A percentile compares a stretch with the other conserved stretches of the same genome.
These are phyloP conservation scores for Pseudococcus jackbeardsleyi DNA, from an alignment of 2,888 invertebrate genomes.

Conservation along the genomic window DNA sequence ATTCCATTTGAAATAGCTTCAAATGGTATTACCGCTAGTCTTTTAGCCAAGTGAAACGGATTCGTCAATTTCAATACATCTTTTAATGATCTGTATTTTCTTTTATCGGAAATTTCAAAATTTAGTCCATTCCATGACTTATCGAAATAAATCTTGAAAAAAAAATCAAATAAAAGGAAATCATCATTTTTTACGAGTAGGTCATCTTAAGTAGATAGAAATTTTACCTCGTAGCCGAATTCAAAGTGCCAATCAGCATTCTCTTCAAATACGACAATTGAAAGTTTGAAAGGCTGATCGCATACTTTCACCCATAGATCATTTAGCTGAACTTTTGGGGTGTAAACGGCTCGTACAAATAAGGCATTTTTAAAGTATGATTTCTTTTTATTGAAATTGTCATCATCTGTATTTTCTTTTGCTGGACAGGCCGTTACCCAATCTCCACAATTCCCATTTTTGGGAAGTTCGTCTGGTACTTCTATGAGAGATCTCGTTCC, in stretches of 20 bases:
- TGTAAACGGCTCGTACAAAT: neutral
- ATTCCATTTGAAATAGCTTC: neutral
- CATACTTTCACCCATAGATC: neutral
- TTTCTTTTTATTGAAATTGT: neutral
- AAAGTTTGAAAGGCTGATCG: neutral
- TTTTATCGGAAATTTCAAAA: neutral
- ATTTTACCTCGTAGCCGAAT: neutral
- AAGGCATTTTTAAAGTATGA: neutral
- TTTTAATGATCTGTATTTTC: neutral
- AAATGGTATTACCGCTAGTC: neutral
- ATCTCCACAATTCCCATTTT: neutral
- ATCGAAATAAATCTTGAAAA: neutral
- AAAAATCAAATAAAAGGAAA: neutral
- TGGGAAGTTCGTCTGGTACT: neutral
- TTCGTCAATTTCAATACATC: neutral
- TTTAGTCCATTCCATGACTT: neutral
- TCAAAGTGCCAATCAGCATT: neutral
- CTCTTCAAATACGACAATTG: neutral
- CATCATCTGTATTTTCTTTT: neutral
- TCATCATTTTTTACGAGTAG: no score
- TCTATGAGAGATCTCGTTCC: neutral
- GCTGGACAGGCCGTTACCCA: neutral
- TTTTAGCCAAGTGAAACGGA: neutral
- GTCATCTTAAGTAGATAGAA: neutral
- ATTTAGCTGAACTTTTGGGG: neutral